phyloP scores from a whole-genome alignment of 2,888 invertebrate species.

The Hoplodrina ambigua region DNA sequence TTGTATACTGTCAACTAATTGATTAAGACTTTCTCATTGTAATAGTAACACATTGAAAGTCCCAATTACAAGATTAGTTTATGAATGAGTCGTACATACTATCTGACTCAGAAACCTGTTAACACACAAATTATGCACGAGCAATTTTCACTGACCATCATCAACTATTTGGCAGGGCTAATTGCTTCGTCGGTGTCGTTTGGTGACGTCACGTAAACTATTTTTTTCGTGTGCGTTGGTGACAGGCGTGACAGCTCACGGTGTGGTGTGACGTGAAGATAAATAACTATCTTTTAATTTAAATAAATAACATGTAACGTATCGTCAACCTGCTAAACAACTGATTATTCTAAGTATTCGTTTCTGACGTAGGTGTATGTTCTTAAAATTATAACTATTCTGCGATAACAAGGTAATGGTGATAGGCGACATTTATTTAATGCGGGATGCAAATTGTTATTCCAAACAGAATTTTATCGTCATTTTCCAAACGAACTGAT shows the following conservation, averaged over 20 bases:
- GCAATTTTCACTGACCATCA: constrained; percentile 54
- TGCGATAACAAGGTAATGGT: constrained; percentile 30
- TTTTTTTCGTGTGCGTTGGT: constrained; percentile 41
- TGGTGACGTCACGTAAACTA: constrained; percentile 53
- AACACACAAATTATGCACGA: constrained; percentile 15
- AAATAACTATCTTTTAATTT: constrained; percentile 37
- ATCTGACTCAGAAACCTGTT: constrained; percentile 41
- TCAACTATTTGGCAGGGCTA: constrained; percentile 62
- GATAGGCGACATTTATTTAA: constrained; percentile 26
- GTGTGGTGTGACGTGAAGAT: constrained; percentile 34
- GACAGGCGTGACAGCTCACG: constrained; percentile 20
- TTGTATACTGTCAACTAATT: constrained; percentile 1
- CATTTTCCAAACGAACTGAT: constrained; percentile 11
- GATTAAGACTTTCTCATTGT: not conserved
- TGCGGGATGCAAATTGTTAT: constrained; percentile 8
- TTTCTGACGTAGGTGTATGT: constrained; percentile 19
- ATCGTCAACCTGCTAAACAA: constrained; percentile 36
- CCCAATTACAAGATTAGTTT: not conserved
- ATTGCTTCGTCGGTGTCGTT: constrained; percentile 41
- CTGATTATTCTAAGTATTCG: constrained; percentile 21
- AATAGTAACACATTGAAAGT: constrained; percentile 4
- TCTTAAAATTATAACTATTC: constrained; percentile 32
- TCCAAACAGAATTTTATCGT: not conserved
- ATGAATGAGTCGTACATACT: constrained; percentile 29
- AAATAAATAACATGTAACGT: constrained; percentile 31